Evolutionary conservation across 2,797 vertebrate genomes (phyloP).

Genomic region (Danio aesculapii): DNA sequence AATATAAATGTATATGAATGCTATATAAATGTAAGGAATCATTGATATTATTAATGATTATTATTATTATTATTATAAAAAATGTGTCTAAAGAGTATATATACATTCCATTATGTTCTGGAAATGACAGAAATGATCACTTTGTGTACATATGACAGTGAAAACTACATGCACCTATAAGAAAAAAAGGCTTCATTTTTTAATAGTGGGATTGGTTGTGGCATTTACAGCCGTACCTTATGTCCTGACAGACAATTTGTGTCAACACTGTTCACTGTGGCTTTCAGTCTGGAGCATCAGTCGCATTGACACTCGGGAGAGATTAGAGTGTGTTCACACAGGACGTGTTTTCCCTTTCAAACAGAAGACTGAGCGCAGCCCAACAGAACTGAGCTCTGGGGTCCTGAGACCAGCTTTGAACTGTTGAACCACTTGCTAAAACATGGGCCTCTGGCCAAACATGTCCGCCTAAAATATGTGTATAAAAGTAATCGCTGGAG

Average conservation of each 20-base stretch:
- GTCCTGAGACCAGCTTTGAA: background rate
- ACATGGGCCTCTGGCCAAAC: background rate
- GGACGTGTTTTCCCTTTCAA: slow-evolving; percentile 31
- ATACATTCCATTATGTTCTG: background rate
- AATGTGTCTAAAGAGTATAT: too few relatives aligned
- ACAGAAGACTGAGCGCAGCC: background rate
- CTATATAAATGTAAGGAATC: too few relatives aligned
- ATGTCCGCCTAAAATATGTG: background rate
- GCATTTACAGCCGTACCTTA: slow-evolving; percentile 13
- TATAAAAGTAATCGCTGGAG: background rate
- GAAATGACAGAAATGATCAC: background rate
- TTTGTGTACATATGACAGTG: background rate
- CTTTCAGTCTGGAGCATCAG: slow-evolving; percentile 16
- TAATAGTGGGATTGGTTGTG: background rate
- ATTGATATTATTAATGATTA: too few relatives aligned
- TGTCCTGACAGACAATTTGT: slow-evolving; percentile 30
- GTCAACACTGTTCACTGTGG: slow-evolving; percentile 26
- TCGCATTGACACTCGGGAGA: slow-evolving; percentile 15
- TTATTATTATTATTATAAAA: too few relatives aligned
- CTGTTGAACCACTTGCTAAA: slow-evolving; percentile 1
- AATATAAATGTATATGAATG: too few relatives aligned
- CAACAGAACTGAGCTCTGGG: background rate
- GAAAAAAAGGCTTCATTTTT: background rate
- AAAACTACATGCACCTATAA: background rate
- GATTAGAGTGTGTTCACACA: slow-evolving; percentile 36